These are phyloP conservation scores for Camelus dromedarius DNA, from an alignment of 2,113 vertebrate genomes.

Conservation along the genomic window DNA sequence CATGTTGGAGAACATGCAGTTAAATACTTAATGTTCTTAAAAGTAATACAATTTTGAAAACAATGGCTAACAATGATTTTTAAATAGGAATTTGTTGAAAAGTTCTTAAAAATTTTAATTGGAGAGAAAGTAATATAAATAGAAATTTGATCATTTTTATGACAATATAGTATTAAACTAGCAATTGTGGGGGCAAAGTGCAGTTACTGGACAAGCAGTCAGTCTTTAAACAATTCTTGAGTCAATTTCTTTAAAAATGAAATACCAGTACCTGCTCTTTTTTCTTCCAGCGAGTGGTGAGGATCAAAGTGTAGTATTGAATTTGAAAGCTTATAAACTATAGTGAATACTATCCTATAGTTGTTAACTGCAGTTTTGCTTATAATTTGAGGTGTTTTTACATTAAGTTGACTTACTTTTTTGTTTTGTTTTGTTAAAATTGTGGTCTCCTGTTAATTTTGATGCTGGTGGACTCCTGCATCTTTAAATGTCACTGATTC, in stretches of 20 bases:
- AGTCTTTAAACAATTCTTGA: not conserved
- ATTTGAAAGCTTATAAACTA: not conserved
- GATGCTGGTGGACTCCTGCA: not conserved
- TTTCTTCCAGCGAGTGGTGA: not conserved
- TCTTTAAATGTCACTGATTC: slow-evolving; percentile 28
- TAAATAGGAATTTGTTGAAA: slow-evolving; percentile 11
- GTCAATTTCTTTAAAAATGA: slow-evolving; percentile 27
- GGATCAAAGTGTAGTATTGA: not conserved
- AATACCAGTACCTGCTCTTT: not conserved
- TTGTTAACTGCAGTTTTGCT: not conserved
- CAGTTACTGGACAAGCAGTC: not conserved
- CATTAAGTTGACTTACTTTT: not conserved
- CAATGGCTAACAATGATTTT: not conserved
- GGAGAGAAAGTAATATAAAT: not conserved
- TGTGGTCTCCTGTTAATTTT: not conserved
- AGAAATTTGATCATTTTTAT: not conserved
- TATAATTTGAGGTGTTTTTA: not conserved
- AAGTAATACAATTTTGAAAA: slow-evolving; percentile 51
- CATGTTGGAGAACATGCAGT: not conserved
- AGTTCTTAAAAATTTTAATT: not conserved
- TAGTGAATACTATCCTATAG: not conserved
- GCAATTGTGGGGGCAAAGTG: not conserved
- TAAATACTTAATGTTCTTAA: slow-evolving; percentile 22
- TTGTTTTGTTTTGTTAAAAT: slow-evolving; percentile 8
- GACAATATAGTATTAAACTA: not conserved